phyloP scores from a whole-genome alignment of 2,797 vertebrate species.

The Pipistrellus pygmaeus region DNA sequence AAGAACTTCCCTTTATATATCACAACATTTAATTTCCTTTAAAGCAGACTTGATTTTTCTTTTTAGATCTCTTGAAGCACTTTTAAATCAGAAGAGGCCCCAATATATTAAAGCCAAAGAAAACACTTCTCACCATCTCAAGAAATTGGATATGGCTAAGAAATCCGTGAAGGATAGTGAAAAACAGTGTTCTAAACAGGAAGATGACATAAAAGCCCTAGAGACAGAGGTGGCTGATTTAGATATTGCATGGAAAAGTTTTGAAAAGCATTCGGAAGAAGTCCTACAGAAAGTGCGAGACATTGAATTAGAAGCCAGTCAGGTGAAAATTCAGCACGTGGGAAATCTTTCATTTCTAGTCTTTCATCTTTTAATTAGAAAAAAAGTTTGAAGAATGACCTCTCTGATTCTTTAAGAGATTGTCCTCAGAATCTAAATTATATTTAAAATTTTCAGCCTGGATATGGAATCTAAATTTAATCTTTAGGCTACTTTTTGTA shows the following conservation, averaged over 20 bases:
- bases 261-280: conserved; percentile 90
- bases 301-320: conserved; percentile 91
- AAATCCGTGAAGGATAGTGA: conserved; percentile 87
- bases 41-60: conserved; percentile 65
- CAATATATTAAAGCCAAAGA: conserved; percentile 95
- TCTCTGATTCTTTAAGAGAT: conserved; percentile 46
- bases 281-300: conserved; percentile 78
- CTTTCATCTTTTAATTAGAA: conserved; percentile 56
- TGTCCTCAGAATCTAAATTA: conserved; percentile 32
- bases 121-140: conserved; percentile 92
- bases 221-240: conserved; percentile 89
- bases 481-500: conserved; percentile 31
- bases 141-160: conserved; percentile 89
- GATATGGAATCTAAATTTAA: conserved; percentile 9
- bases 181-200: conserved; percentile 86
- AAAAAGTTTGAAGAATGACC: neutral
- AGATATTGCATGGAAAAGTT: conserved; percentile 89
- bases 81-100: conserved; percentile 89
- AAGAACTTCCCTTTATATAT: conserved; percentile 35
- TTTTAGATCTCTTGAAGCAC: conserved; percentile 91
- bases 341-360: neutral
- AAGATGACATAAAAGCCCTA: conserved; percentile 89
- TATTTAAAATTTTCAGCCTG: conserved; percentile 38
- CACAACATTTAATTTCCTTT: conserved; percentile 47
- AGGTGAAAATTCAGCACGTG: conserved; percentile 88